Evolutionary conservation across 2,113 vertebrate species (phyloP), one percentile per base, ranked within the genome.

Genomic region (Axis porcinus): DNA sequence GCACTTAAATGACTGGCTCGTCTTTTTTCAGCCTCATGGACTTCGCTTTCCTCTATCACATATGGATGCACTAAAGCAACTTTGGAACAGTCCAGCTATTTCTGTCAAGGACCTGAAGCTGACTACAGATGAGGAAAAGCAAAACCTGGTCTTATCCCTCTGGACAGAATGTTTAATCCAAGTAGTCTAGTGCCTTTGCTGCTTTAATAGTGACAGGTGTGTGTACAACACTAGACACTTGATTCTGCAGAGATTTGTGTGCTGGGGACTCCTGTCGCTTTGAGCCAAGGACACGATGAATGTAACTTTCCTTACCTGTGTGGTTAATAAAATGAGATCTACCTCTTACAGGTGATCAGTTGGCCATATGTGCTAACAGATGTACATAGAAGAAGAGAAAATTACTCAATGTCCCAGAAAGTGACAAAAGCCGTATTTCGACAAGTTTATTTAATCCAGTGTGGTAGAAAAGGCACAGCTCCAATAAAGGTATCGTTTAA

Each of bases 101-200:
- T 0, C 47, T 23, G 99, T 99, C 47, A 97, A 97, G 40, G 98
- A 99, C 47, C 98, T 99, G 16, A 98, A 98, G 36, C 99, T 99
- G 47, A 23, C 45, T 40, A 98, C 98, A 19, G 98, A 99, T 57
- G 98, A 98, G 76, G 99, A 99, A 70, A 99, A 99, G 97, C 98
- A 99, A 97, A 99, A 98, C 88, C 98, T 99, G 93, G 99, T 98
- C 3, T 87, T 99, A 84, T 98, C 99, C 0, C 99, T 99, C 6
- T 99, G 99, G 99, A 98, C 99, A 15, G 99, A 99, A 95, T 99
- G 99, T 85, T 98, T 99, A 47, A 96, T 99, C 96, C 98, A 99
- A 89, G 99, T 99, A 57, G 94, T 98, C 87, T 99, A 98, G 98
- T 82, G 60, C 28, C 89, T 92, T 36, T 54, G 50, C 47, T 36